Evolutionary conservation across 2,888 invertebrate genomes (phyloP).

Genomic region (Enoplolaimus lenunculus): DNA sequence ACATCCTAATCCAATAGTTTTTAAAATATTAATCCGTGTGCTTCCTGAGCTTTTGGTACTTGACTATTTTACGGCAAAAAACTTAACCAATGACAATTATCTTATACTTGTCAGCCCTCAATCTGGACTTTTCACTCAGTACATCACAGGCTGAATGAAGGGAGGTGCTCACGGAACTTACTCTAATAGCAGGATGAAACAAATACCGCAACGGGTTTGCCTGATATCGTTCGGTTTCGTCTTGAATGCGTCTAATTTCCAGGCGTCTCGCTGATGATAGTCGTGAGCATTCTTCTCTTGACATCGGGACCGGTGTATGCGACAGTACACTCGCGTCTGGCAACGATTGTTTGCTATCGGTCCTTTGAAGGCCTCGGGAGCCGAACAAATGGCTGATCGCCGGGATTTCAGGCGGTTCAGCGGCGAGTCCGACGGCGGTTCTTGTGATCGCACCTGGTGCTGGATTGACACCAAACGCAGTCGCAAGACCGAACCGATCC

Average conservation of each 20-base stretch:
- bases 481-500: slow-evolving; percentile 26
- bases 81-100: no score
- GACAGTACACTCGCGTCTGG: slow-evolving; percentile 58
- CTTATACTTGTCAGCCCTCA: no score
- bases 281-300: slow-evolving; percentile 82
- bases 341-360: slow-evolving; percentile 86
- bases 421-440: no score
- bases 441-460: background rate
- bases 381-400: no score
- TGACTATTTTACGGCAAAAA: no score
- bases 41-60: no score
- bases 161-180: no score
- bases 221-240: slow-evolving; percentile 75
- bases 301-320: slow-evolving; percentile 58
- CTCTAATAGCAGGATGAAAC: slow-evolving; percentile 92
- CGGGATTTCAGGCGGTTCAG: slow-evolving; percentile 25
- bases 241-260: slow-evolving; percentile 74
- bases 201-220: slow-evolving; percentile 87
- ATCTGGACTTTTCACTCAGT: no score
- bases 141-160: no score
- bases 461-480: background rate
- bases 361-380: slow-evolving; percentile 52
- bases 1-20: no score
- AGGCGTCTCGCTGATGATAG: slow-evolving; percentile 84
- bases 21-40: no score